These are phyloP conservation scores for Ondatra zibethicus DNA, from an alignment of 2,113 vertebrate species.

Conservation along the genomic window DNA sequence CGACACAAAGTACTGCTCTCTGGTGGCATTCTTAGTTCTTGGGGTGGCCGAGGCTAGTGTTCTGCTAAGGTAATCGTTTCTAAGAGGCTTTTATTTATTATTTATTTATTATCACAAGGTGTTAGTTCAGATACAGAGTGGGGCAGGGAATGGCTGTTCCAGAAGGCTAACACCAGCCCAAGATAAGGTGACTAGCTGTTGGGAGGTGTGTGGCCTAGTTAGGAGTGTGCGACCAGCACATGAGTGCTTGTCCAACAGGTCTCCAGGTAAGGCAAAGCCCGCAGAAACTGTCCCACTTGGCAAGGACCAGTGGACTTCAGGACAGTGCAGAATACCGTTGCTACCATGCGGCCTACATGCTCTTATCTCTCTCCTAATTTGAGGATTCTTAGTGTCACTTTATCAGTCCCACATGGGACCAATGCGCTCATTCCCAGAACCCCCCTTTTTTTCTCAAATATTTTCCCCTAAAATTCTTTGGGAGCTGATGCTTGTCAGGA, in stretches of 20 bases:
- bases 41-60: background rate
- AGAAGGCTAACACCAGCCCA: background rate
- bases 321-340: background rate
- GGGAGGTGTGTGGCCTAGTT: too few species aligned
- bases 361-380: background rate
- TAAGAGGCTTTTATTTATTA: background rate
- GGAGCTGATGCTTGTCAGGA: background rate
- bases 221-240: too few species aligned
- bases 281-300: background rate
- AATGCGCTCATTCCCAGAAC: too few species aligned
- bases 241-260: background rate
- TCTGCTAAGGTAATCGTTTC: background rate
- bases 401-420: background rate
- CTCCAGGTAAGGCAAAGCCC: background rate
- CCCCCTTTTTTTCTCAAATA: background rate
- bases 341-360: accelerated
- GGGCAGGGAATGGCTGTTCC: background rate
- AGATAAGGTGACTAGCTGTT: background rate
- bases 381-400: background rate
- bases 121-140: background rate
- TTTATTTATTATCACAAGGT: background rate
- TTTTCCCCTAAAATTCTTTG: background rate
- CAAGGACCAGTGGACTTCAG: background rate
- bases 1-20: background rate
- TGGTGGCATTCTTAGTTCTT: background rate